Evolutionary conservation across 2,113 vertebrate genomes (phyloP).

Genomic region (Psilopogon haemacephalus): DNA sequence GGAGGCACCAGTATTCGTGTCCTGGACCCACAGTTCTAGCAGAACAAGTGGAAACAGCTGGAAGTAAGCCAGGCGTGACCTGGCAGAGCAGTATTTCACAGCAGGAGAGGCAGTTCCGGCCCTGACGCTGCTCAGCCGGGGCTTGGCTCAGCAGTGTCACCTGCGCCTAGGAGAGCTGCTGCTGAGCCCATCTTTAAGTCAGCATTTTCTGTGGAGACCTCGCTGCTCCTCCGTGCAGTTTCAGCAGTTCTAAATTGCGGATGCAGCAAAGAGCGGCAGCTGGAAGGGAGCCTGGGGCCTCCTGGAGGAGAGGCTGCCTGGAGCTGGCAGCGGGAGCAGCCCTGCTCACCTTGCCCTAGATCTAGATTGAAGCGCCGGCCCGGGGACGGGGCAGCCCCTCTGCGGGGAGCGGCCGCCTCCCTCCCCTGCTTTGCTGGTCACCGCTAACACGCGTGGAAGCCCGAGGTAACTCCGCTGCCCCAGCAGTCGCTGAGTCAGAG

Average conservation of each 20-base stretch:
- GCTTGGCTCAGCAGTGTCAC: not conserved
- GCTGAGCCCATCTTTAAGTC: not conserved
- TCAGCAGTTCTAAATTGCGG: not conserved
- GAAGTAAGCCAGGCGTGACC: not conserved
- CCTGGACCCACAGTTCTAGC: rapidly evolving
- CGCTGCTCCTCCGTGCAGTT: not conserved
- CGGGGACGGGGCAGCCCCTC: not conserved
- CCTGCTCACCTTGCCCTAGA: not conserved
- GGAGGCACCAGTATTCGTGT: no score
- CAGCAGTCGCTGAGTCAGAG: not conserved
- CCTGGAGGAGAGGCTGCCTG: not conserved
- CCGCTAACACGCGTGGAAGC: not conserved
- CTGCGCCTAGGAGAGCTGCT: not conserved
- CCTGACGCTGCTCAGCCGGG: not conserved
- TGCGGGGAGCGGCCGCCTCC: not conserved
- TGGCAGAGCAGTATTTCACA: rapidly evolving
- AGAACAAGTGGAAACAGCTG: not conserved
- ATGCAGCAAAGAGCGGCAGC: not conserved
- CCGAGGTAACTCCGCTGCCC: no score
- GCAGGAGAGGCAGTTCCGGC: no score
- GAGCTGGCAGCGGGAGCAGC: not conserved
- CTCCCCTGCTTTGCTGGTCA: not conserved
- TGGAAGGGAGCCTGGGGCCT: not conserved
- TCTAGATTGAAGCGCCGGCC: not conserved
- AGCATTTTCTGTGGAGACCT: not conserved